These are phyloP conservation scores for Anoura caudifer DNA, from an alignment of 2,113 vertebrate genomes.

Conservation along the genomic window DNA sequence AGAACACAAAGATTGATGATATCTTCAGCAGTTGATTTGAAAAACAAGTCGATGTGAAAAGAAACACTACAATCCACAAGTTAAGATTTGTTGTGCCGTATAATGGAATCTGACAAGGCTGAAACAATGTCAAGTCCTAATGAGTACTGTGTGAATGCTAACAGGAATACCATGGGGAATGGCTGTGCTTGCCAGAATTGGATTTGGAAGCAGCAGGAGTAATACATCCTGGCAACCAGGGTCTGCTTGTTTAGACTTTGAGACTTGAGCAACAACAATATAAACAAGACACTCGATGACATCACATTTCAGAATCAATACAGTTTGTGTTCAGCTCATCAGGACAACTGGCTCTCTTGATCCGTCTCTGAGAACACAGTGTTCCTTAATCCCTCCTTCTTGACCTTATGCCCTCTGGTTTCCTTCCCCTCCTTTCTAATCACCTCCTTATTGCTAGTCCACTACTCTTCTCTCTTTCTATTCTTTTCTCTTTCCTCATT, in stretches of 20 bases:
- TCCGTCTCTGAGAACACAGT: background rate
- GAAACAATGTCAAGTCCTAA: constrained; percentile 48
- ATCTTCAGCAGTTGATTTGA: background rate
- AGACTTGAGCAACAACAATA: background rate
- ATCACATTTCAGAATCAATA: background rate
- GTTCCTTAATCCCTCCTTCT: background rate
- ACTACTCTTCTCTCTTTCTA: background rate
- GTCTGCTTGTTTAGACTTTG: background rate
- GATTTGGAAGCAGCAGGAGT: constrained; percentile 38
- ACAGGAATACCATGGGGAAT: constrained; percentile 29
- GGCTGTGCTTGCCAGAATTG: constrained; percentile 21
- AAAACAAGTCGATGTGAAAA: background rate
- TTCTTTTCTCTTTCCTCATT: background rate
- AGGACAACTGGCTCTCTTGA: background rate
- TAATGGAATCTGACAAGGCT: constrained; percentile 58
- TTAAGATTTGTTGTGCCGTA: constrained; percentile 36
- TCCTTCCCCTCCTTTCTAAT: background rate
- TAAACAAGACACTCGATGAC: background rate
- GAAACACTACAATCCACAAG: background rate
- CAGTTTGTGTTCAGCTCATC: background rate
- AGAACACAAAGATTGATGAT: background rate
- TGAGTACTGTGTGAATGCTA: constrained; percentile 25
- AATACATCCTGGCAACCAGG: constrained; percentile 35
- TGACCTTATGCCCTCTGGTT: background rate
- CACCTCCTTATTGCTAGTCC: background rate